phyloP scores from a whole-genome alignment of 2,113 vertebrate genomes.

The Actenoides hombroni region DNA sequence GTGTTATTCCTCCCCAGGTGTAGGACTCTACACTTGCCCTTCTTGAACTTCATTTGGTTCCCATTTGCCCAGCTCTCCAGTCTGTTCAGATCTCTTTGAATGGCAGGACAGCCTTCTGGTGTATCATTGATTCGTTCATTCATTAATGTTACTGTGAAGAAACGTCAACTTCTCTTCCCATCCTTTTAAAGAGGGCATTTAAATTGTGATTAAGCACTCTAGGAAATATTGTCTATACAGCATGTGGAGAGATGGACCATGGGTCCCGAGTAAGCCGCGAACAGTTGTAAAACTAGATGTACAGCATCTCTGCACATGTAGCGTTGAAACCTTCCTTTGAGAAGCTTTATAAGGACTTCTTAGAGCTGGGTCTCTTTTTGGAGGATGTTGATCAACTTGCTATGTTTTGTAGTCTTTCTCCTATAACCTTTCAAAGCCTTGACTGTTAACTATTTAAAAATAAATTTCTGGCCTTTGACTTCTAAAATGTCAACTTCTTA shows the following conservation, averaged over 20 bases:
- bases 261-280: background rate
- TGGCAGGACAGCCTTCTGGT: too few species aligned
- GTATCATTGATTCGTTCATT: too few species aligned
- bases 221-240: background rate
- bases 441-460: background rate
- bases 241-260: background rate
- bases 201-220: background rate
- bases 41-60: too few species aligned
- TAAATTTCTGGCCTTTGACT: background rate
- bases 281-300: background rate
- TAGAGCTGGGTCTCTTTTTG: background rate
- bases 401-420: background rate
- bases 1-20: too few species aligned
- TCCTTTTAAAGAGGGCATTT: background rate
- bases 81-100: too few species aligned
- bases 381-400: background rate
- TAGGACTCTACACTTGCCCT: too few species aligned
- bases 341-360: background rate
- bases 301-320: fast-evolving
- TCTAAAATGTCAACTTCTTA: background rate
- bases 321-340: background rate
- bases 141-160: background rate
- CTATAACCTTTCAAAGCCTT: background rate
- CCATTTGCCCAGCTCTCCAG: too few species aligned
- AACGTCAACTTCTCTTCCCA: background rate